Evolutionary conservation across 1,140 invertebrate genomes (phyloP).

Genomic region (Platyscapa corneri): DNA sequence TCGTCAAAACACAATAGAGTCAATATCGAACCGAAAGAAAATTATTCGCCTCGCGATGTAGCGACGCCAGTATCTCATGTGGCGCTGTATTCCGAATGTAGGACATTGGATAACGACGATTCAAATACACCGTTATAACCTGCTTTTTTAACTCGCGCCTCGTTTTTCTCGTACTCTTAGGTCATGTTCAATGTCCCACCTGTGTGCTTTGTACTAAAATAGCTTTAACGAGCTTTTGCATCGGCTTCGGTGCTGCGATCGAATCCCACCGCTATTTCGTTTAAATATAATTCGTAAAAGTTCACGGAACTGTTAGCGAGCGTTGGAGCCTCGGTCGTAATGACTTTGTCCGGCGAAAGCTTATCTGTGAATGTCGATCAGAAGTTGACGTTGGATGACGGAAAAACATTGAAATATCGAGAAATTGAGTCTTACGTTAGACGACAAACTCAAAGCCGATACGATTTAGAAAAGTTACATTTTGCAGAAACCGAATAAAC

Average conservation of each 20-base stretch:
- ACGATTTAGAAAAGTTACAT: no score
- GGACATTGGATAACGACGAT: slow-evolving; percentile 69
- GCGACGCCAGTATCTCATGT: slow-evolving; percentile 17
- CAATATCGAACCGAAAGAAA: slow-evolving; percentile 36
- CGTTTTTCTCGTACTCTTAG: background rate
- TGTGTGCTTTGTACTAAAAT: background rate
- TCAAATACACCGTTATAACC: slow-evolving; percentile 72
- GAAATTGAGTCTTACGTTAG: no score
- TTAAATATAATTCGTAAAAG: no score
- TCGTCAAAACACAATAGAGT: slow-evolving; percentile 24
- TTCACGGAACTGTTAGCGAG: no score
- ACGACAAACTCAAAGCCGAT: no score
- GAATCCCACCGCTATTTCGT: no score
- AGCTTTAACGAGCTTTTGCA: background rate
- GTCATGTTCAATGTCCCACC: background rate
- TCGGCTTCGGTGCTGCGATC: background rate
- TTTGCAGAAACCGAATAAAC: no score
- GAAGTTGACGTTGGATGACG: no score
- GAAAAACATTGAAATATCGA: no score
- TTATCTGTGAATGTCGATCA: background rate
- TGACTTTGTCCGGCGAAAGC: background rate
- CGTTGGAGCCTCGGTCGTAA: background rate
- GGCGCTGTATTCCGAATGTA: slow-evolving; percentile 64
- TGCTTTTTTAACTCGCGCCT: slow-evolving; percentile 58
- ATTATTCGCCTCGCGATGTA: slow-evolving; percentile 52